Conservation (phyloP, 2,797 vertebrate species). For the Crocodylus rhombifer region DNA sequence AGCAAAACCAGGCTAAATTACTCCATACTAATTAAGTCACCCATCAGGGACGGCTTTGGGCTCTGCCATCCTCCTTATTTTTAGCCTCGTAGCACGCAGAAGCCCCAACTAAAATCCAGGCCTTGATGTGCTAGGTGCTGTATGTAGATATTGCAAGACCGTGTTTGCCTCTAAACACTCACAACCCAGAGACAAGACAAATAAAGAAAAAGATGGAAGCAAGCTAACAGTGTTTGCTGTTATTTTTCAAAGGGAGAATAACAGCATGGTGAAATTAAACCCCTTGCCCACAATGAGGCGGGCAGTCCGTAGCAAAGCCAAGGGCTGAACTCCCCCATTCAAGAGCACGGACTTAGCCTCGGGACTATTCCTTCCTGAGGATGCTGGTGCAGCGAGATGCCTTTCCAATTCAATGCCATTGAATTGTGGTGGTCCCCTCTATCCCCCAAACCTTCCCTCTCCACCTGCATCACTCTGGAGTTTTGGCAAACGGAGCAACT, state of each 20-base stretch:
- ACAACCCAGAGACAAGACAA: background rate
- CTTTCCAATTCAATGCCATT: background rate
- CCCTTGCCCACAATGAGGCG: fast-evolving
- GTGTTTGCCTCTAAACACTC: background rate
- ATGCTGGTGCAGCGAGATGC: background rate
- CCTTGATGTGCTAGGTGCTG: background rate
- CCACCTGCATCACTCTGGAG: background rate
- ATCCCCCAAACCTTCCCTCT: background rate
- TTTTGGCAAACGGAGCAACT: background rate
- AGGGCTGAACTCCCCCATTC: background rate
- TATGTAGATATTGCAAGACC: fast-evolving
- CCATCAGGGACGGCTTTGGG: background rate
- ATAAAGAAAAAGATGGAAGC: background rate
- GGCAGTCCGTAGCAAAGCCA: background rate
- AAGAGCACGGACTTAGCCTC: background rate
- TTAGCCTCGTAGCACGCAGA: background rate
- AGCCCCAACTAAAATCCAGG: background rate
- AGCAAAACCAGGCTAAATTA: no score
- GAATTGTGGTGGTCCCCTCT: background rate
- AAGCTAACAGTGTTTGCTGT: background rate
- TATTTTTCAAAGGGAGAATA: background rate
- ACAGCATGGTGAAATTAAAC: background rate
- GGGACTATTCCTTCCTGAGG: background rate
- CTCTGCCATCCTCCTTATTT: background rate
- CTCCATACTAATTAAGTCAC: no score